Percentiles rank a stretch among this genome's conserved stretches.
Conservation (phyloP, 1,140 invertebrate species). For the Saccostrea cuccullata region DNA sequence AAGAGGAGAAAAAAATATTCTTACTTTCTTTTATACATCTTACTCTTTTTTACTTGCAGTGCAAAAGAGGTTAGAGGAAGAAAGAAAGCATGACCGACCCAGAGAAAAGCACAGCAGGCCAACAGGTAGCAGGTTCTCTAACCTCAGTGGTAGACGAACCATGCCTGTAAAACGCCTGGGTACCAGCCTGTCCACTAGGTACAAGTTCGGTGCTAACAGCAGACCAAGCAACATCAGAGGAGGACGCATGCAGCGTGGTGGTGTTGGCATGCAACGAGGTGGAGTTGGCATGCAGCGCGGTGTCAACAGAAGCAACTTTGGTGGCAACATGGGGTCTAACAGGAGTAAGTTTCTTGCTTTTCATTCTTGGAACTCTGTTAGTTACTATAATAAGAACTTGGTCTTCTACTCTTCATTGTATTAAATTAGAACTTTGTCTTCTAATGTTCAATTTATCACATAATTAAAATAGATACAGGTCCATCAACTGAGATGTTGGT, state of each 20-base stretch:
- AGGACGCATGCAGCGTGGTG: not conserved
- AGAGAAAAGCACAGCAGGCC: slow-evolving; percentile 6
- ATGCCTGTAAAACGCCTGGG: not conserved
- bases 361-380: not conserved
- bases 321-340: not conserved
- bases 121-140: not conserved
- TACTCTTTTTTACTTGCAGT: not conserved
- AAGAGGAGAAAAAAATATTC: too few relatives aligned
- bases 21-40: too few relatives aligned
- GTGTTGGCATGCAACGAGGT: not conserved
- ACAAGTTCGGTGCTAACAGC: not conserved
- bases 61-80: slow-evolving; percentile 12
- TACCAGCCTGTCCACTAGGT: slow-evolving; percentile 4
- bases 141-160: not conserved
- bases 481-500: slow-evolving; percentile 34
- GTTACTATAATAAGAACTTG: not conserved
- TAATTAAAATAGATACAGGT: not conserved
- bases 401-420: not conserved
- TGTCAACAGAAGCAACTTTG: slow-evolving; percentile 9
- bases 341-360: not conserved
- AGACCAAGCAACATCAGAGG: not conserved
- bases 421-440: too few relatives aligned
- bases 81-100: slow-evolving; percentile 5
- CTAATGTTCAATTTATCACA: too few relatives aligned
- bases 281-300: not conserved